These are phyloP conservation scores for Okapia johnstoni DNA, from an alignment of 2,113 vertebrate species.

Conservation along the genomic window DNA sequence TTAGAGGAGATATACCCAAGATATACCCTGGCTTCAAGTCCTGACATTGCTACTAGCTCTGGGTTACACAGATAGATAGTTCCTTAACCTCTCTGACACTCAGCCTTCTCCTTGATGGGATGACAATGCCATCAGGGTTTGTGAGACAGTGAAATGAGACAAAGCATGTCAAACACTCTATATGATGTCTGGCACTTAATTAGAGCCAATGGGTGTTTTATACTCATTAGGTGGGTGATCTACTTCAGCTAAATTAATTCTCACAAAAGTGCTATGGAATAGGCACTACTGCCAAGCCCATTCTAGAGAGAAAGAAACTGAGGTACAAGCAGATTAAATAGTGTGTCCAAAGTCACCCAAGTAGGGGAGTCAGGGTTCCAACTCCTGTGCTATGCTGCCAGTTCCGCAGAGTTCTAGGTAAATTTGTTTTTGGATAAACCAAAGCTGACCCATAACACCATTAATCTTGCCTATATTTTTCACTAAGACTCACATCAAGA, in stretches of 20 bases:
- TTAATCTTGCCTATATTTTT: background rate
- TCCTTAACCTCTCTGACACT: background rate
- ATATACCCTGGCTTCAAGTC: background rate
- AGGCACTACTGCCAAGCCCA: background rate
- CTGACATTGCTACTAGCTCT: background rate
- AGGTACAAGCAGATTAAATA: background rate
- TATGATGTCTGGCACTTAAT: background rate
- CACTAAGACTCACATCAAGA: background rate
- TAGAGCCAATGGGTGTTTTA: background rate
- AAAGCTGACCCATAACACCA: background rate
- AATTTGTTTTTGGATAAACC: background rate
- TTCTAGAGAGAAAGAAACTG: background rate
- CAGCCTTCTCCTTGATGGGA: background rate
- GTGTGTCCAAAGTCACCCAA: background rate
- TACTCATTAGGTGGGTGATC: background rate
- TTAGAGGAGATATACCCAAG: background rate
- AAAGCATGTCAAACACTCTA: background rate
- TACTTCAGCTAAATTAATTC: background rate
- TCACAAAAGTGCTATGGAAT: background rate
- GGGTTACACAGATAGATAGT: background rate
- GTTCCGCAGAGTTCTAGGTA: background rate
- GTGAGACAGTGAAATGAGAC: background rate
- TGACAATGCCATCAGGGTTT: background rate
- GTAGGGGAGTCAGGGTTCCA: background rate
- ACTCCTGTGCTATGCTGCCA: background rate